Conservation (phyloP, 2,797 vertebrate genomes). For the Oreonectes daqikongensis region DNA sequence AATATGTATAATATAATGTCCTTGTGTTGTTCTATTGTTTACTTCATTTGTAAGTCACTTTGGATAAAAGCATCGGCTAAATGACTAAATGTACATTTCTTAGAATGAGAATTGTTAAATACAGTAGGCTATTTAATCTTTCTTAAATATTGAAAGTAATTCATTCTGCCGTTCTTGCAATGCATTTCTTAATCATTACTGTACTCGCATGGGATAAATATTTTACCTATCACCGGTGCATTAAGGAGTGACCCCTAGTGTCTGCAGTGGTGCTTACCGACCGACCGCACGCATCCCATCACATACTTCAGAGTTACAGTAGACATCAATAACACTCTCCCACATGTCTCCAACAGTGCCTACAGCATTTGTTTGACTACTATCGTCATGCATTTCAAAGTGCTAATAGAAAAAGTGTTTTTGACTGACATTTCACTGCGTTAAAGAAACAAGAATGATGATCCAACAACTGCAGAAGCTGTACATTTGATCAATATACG, state of each 20-base stretch:
- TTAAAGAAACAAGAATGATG: slow-evolving; percentile 12
- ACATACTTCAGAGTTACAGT: slow-evolving; percentile 5
- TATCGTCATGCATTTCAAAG: background rate
- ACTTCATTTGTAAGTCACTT: too few relatives aligned
- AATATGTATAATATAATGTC: too few relatives aligned
- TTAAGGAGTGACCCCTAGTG: slow-evolving; percentile 39
- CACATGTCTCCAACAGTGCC: slow-evolving; percentile 3
- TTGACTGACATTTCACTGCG: background rate
- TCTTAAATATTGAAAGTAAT: too few relatives aligned
- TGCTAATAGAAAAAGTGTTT: background rate
- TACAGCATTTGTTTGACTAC: background rate
- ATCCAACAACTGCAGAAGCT: slow-evolving; percentile 8
- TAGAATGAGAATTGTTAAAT: background rate
- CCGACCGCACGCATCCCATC: slow-evolving; percentile 7
- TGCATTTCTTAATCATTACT: slow-evolving; percentile 40
- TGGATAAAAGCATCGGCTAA: too few relatives aligned
- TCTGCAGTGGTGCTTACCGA: slow-evolving; percentile 26
- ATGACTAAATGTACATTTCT: too few relatives aligned
- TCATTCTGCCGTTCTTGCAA: background rate
- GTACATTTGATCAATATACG: too few relatives aligned
- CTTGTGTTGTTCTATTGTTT: too few relatives aligned
- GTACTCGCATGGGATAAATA: slow-evolving; percentile 35
- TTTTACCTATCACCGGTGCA: slow-evolving; percentile 31
- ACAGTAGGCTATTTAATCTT: too few relatives aligned
- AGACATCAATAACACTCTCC: slow-evolving; percentile 1